Evolutionary conservation across 2,888 invertebrate genomes (phyloP).

Genomic region (Acheta domesticus): DNA sequence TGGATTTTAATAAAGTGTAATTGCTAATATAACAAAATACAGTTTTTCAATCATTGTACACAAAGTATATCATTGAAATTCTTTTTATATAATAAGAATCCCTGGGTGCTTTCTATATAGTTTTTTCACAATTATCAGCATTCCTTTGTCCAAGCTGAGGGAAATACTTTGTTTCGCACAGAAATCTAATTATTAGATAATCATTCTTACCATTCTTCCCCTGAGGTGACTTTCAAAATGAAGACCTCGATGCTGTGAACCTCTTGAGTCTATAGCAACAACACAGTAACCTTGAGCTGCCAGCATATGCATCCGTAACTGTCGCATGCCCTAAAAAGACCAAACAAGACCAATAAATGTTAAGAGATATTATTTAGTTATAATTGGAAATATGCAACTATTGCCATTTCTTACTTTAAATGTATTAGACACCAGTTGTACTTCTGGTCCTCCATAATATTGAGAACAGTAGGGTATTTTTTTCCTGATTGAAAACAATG

Average conservation of each 20-base stretch:
- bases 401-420: conserved; percentile 66
- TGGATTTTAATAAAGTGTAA: too few species aligned
- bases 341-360: not conserved
- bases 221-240: conserved; percentile 88
- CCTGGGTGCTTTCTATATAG: too few species aligned
- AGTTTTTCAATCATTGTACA: too few species aligned
- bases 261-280: conserved; percentile 90
- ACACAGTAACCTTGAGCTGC: conserved; percentile 96
- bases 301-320: conserved; percentile 89
- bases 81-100: too few species aligned
- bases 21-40: too few species aligned
- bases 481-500: conserved; percentile 61
- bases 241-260: conserved; percentile 89
- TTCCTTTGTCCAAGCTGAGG: too few species aligned
- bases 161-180: too few species aligned
- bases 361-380: not conserved
- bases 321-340: conserved; percentile 73
- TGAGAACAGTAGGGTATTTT: conserved; percentile 89
- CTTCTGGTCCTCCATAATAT: conserved; percentile 99
- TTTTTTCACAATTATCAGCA: too few species aligned
- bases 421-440: conserved; percentile 93
- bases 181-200: not conserved
- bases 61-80: too few species aligned
- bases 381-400: not conserved
- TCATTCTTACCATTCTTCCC: conserved; percentile 66